These are phyloP conservation scores for Cetonia aurata DNA, from an alignment of 2,888 invertebrate species.

Conservation along the genomic window DNA sequence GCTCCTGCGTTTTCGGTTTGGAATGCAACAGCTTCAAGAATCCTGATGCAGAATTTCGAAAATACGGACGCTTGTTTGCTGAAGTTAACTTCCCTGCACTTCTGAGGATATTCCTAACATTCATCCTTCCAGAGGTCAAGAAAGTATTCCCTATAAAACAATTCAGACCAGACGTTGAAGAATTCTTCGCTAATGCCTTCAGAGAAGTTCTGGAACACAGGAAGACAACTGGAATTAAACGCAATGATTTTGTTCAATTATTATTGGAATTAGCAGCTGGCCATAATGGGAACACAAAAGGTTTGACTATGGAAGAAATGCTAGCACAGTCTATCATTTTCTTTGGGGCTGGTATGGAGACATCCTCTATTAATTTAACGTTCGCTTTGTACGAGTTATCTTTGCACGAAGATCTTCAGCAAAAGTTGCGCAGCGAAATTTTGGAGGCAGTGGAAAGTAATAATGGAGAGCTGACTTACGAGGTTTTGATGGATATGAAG, in stretches of 20 bases:
- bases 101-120: constrained; percentile 41
- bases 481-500: constrained; percentile 61
- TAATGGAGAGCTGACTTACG: constrained; percentile 63
- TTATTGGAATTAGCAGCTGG: constrained; percentile 54
- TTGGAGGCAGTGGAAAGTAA: constrained; percentile 56
- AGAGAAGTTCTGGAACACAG: constrained; percentile 54
- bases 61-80: no score
- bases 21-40: constrained; percentile 10
- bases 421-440: constrained; percentile 64
- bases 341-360: constrained; percentile 66
- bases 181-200: constrained; percentile 57
- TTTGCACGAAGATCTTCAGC: constrained; percentile 62
- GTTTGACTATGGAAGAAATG: constrained; percentile 46
- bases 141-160: constrained; percentile 46
- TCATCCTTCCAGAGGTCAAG: constrained; percentile 48
- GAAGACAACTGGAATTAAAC: constrained; percentile 47
- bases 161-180: constrained; percentile 51
- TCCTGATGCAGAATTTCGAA: background rate
- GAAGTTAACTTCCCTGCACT: background rate
- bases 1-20: constrained; percentile 29
- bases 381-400: constrained; percentile 64
- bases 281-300: background rate
- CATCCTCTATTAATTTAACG: constrained; percentile 63
- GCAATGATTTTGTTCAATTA: constrained; percentile 61
- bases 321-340: constrained; percentile 57